Evolutionary conservation across 2,888 invertebrate genomes (phyloP).

Genomic region (Patella depressa): DNA sequence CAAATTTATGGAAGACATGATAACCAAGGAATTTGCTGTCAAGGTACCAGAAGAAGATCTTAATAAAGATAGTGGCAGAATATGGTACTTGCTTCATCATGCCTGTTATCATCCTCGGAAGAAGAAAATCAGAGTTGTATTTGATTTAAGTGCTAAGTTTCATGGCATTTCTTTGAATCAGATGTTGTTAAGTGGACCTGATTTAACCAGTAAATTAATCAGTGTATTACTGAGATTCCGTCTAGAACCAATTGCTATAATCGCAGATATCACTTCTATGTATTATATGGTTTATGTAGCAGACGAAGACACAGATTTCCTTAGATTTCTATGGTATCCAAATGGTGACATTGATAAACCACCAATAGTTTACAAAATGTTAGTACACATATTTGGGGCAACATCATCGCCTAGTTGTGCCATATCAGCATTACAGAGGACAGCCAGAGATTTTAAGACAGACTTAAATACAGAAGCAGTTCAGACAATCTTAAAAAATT

Average conservation of each 20-base stretch:
- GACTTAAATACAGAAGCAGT: not conserved
- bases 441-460: not conserved
- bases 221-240: not conserved
- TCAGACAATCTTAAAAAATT: not conserved
- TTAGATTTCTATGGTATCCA: not conserved
- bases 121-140: not conserved
- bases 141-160: not conserved
- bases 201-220: constrained; percentile 4
- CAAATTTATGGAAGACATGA: constrained; percentile 29
- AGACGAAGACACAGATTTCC: not conserved
- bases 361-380: not conserved
- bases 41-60: constrained; percentile 13
- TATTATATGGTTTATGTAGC: not conserved
- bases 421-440: constrained; percentile 14
- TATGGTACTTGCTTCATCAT: not conserved
- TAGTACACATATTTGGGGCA: constrained; percentile 11
- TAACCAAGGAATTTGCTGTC: constrained; percentile 25
- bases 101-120: not conserved
- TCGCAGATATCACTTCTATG: not conserved
- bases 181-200: not conserved
- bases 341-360: not conserved
- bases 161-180: not conserved
- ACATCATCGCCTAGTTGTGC: constrained; percentile 22
- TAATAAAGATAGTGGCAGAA: constrained; percentile 12
- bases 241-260: not conserved